These are phyloP conservation scores for Nycteola revayana DNA, from an alignment of 2,888 invertebrate species.

Conservation along the genomic window DNA sequence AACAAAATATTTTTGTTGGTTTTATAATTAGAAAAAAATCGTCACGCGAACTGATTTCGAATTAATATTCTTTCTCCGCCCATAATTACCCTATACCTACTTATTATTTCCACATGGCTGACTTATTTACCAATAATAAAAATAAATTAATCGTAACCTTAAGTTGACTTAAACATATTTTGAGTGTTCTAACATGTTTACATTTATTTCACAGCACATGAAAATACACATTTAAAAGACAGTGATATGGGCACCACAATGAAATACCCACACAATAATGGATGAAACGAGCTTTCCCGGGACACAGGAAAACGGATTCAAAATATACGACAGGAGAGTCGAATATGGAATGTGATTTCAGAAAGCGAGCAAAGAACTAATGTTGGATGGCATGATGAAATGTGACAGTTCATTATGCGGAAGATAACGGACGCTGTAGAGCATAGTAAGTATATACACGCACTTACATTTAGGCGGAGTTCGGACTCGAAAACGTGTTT, in stretches of 20 bases:
- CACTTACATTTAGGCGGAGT: conserved; percentile 32
- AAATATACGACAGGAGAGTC: conserved; percentile 11
- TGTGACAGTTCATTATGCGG: conserved; percentile 39
- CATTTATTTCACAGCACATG: conserved; percentile 29
- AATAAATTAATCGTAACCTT: neutral
- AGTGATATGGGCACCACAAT: conserved; percentile 21
- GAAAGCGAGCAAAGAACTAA: conserved; percentile 26
- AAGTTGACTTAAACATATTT: conserved; percentile 5
- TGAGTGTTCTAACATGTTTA: conserved; percentile 17
- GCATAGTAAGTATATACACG: conserved; percentile 26
- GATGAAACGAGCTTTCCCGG: conserved; percentile 18
- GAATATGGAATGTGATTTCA: conserved; percentile 16
- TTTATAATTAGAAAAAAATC: no score
- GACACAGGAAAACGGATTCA: conserved; percentile 13
- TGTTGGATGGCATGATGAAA: conserved; percentile 35
- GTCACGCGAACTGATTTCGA: no score
- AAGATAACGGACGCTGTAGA: conserved; percentile 33
- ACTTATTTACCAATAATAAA: conserved; percentile 1
- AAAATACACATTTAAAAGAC: conserved; percentile 24
- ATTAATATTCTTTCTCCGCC: no score
- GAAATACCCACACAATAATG: conserved; percentile 29
- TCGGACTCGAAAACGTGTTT: conserved; percentile 37
- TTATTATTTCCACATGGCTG: no score
- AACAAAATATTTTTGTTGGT: no score
- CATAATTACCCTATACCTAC: no score